These are phyloP conservation scores for Phenganax subtilis DNA, from an alignment of 92 coral and sea anemone genomes.

Conservation along the genomic window DNA sequence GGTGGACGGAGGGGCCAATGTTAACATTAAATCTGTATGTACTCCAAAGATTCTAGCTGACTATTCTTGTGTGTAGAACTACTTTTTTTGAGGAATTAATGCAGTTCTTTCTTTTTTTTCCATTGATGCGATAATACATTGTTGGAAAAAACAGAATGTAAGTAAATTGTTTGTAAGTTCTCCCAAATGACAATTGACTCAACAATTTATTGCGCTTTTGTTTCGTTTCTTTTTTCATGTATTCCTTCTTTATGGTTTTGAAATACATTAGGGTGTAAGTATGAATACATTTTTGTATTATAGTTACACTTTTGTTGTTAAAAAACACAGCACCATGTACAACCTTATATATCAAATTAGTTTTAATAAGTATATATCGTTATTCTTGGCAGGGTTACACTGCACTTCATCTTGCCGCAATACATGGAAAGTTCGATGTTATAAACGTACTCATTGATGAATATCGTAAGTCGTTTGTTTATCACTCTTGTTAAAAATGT, in stretches of 20 bases:
- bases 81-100: too few relatives aligned
- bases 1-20: constrained; percentile 55
- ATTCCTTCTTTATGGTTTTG: background rate
- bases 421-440: constrained; percentile 71
- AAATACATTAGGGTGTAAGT: constrained; percentile 20
- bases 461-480: constrained; percentile 53
- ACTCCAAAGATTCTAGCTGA: background rate
- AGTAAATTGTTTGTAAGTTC: background rate
- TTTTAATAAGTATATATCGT: background rate
- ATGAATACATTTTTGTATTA: background rate
- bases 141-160: constrained; percentile 2
- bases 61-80: background rate
- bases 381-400: constrained; percentile 70
- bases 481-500: background rate
- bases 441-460: constrained; percentile 78
- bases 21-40: constrained; percentile 58
- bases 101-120: background rate
- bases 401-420: constrained; percentile 82
- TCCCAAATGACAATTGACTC: background rate
- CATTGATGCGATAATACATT: background rate
- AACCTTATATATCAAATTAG: background rate
- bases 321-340: too few relatives aligned
- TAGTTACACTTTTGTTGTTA: background rate
- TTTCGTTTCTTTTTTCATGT: background rate
- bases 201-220: background rate